Evolutionary conservation across 2,797 vertebrate genomes (phyloP).

Genomic region (Pristis pectinata): DNA sequence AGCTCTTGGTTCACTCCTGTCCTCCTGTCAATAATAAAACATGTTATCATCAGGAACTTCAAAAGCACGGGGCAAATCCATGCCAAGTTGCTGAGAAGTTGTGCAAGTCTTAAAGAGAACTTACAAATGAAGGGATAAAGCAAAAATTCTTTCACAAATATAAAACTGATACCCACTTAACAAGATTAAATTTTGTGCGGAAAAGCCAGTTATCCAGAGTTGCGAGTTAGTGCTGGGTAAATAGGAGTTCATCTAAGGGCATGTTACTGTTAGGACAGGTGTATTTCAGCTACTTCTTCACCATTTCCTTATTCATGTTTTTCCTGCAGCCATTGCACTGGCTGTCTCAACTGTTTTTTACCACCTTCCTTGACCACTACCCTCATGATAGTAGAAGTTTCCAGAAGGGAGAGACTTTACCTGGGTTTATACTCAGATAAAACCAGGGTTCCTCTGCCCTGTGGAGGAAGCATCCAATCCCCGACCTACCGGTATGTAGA

Average conservation of each 20-base stretch:
- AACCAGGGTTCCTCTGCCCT: too few species aligned
- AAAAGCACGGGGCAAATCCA: background rate
- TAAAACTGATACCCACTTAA: background rate
- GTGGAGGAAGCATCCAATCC: too few species aligned
- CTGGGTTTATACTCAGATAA: too few species aligned
- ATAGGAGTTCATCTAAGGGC: background rate
- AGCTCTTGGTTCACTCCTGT: background rate
- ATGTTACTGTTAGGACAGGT: background rate
- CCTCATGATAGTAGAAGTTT: too few species aligned
- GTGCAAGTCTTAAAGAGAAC: background rate
- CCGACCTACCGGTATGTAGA: too few species aligned
- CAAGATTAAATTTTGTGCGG: background rate
- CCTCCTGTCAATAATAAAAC: background rate
- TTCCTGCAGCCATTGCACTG: background rate
- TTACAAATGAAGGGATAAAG: background rate
- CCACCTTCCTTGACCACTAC: too few species aligned
- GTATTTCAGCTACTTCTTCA: background rate
- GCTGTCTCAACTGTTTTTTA: background rate
- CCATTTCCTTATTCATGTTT: background rate
- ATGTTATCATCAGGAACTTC: background rate
- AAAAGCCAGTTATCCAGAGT: background rate
- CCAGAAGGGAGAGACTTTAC: too few species aligned
- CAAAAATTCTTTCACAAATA: too few species aligned
- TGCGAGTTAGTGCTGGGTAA: background rate
- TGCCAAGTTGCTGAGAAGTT: background rate